Percentiles rank a stretch among this genome's conserved stretches.
These are phyloP conservation scores for Rhynchomys soricoides DNA, from an alignment of 2,113 vertebrate genomes.

Conservation along the genomic window DNA sequence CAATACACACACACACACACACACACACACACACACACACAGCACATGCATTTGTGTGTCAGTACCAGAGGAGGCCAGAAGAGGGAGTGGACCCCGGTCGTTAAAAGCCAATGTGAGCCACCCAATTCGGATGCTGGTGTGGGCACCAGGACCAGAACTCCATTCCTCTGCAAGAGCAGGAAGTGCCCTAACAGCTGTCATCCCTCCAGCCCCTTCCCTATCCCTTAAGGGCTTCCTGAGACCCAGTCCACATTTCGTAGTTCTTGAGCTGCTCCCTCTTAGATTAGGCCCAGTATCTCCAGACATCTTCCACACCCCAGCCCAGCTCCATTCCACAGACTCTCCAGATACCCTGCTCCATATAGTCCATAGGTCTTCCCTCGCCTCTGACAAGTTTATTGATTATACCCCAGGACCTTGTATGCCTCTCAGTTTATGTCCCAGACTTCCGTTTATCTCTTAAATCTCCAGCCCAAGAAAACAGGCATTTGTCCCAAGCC, in stretches of 20 bases:
- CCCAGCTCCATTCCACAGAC: not conserved
- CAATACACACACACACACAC: no score
- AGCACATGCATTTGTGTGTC: not conserved
- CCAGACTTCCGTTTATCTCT: not conserved
- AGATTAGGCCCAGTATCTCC: not conserved
- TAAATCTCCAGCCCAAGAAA: conserved; percentile 12
- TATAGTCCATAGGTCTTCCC: accelerated
- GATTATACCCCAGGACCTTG: not conserved
- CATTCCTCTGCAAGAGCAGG: not conserved
- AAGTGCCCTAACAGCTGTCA: not conserved
- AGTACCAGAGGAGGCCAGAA: not conserved
- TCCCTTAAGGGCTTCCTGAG: not conserved
- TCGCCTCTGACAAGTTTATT: not conserved
- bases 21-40: no score
- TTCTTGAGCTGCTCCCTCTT: not conserved
- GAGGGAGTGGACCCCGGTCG: not conserved
- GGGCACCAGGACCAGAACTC: no score
- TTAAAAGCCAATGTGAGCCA: not conserved
- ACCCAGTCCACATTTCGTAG: not conserved
- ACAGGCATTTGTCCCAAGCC: not conserved
- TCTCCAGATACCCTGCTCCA: not conserved
- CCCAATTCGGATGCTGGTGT: accelerated
- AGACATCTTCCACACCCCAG: not conserved
- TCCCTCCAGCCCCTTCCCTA: not conserved
- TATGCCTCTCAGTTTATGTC: not conserved